Evolutionary conservation across 1,140 invertebrate species (phyloP), one percentile per base, ranked within the genome.

Genomic region (Zaprionus inermis): DNA sequence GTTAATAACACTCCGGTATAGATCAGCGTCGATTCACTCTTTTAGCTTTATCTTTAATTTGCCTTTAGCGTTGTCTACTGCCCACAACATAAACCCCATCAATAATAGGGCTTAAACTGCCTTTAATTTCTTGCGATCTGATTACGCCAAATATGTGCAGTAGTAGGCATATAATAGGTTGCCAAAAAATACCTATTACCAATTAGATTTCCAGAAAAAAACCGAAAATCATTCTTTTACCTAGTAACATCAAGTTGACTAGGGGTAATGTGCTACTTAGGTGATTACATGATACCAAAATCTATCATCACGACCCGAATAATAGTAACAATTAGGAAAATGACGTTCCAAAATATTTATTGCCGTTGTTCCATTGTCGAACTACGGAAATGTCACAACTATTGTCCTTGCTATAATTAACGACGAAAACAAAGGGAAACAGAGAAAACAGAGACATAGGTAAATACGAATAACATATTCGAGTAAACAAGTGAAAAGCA

Each of bases 51-150:
- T 18, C 0, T 46, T 46, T 36, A 36, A 3, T 28, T 28, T 28
- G 28, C 28, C 38, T 41, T 16, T n/a, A 16, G 7, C 38, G 5
- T 38, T 38, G 5, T 6, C 36, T n/a, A 14, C 1, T 24, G 22
- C 22, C 22, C 22, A 32, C 22, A 36, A 34, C n/a, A 51, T 54
- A 54, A 12, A 5, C 2, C 6, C n/a, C 16, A 41, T 2, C n/a
- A 59, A 66, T 5, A 51, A 55, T 11, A 16, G 9, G 30, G 60
- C 30, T 65, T 22, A 24, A 57, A 67, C 20, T 44, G 9, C 46
- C 52, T 66, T 28, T 59, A 44, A 44, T 52, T 44, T 36, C 3
- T 36, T 38, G 36, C 14, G 14, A n/a, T 38, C 36, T 38, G 36
- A 38, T n/a, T 1, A 38, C 36, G 14, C 14, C n/a, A 24, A 24